Evolutionary conservation across 37 sponge, comb jelly and placozoan species (phyloP).

Genomic region (Cladorhizidae sp.): DNA sequence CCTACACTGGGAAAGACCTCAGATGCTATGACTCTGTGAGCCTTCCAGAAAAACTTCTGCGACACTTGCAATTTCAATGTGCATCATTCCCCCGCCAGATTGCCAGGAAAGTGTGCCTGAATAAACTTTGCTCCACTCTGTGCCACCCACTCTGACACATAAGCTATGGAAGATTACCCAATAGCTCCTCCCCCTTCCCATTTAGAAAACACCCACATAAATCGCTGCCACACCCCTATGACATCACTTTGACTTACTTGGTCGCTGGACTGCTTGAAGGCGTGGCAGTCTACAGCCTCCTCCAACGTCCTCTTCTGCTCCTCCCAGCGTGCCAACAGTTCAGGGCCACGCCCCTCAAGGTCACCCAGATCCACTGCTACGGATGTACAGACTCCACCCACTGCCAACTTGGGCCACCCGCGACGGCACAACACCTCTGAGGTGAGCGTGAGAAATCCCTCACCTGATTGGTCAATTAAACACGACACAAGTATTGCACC

Average conservation of each 20-base stretch:
- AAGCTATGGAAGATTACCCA: too few species aligned
- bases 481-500: too few species aligned
- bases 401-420: conserved; percentile 9
- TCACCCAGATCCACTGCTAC: conserved; percentile 49
- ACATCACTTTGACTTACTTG: conserved; percentile 15
- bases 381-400: conserved; percentile 32
- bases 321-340: conserved; percentile 18
- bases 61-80: too few species aligned
- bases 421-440: conserved; percentile 7
- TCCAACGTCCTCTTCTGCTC: conserved; percentile 25
- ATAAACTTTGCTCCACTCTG: too few species aligned
- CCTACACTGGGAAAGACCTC: too few species aligned
- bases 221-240: not conserved
- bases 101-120: too few species aligned
- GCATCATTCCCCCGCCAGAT: too few species aligned
- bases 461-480: conserved; percentile 11
- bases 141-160: too few species aligned
- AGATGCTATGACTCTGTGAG: too few species aligned
- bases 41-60: too few species aligned
- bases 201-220: not conserved
- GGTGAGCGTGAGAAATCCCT: conserved; percentile 35
- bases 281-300: conserved; percentile 42
- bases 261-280: conserved; percentile 23
- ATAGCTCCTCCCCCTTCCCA: not conserved
- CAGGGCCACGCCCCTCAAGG: conserved; percentile 34